Evolutionary conservation across 2,888 invertebrate genomes (phyloP).

Genomic region (Labia minor): DNA sequence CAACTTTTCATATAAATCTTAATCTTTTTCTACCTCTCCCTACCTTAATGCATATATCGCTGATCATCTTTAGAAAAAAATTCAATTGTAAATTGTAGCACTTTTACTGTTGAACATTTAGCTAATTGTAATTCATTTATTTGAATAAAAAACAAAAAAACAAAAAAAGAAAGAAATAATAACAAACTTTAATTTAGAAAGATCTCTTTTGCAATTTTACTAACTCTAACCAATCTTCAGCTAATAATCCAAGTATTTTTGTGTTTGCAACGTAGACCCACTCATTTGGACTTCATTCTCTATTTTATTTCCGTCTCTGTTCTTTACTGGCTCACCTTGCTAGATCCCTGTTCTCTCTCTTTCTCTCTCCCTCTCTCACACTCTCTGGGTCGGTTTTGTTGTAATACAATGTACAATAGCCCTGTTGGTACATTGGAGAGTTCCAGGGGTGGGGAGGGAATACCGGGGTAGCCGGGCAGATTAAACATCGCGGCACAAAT

Average conservation of each 20-base stretch:
- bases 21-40: too few relatives aligned
- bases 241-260: conserved; percentile 5
- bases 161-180: too few relatives aligned
- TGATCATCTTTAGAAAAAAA: too few relatives aligned
- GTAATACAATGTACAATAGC: conserved; percentile 13
- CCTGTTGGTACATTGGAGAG: neutral
- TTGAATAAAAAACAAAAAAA: neutral
- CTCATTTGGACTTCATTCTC: neutral
- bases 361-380: neutral
- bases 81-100: too few relatives aligned
- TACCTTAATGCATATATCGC: too few relatives aligned
- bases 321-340: neutral
- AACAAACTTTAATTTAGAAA: neutral
- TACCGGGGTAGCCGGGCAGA: conserved; percentile 30
- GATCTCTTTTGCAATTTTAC: neutral
- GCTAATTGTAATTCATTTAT: neutral
- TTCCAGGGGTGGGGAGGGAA: conserved; percentile 25
- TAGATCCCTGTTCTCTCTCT: neutral
- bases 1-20: too few relatives aligned
- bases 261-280: too few relatives aligned
- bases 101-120: too few relatives aligned
- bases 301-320: neutral
- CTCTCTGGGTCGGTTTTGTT: neutral
- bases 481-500: conserved; percentile 36
- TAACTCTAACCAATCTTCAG: conserved; percentile 1